A percentile compares a stretch with the other conserved stretches of the same genome.
These are phyloP conservation scores for Amphibalanus amphitrite DNA, from an alignment of 1,140 invertebrate species.

Conservation along the genomic window DNA sequence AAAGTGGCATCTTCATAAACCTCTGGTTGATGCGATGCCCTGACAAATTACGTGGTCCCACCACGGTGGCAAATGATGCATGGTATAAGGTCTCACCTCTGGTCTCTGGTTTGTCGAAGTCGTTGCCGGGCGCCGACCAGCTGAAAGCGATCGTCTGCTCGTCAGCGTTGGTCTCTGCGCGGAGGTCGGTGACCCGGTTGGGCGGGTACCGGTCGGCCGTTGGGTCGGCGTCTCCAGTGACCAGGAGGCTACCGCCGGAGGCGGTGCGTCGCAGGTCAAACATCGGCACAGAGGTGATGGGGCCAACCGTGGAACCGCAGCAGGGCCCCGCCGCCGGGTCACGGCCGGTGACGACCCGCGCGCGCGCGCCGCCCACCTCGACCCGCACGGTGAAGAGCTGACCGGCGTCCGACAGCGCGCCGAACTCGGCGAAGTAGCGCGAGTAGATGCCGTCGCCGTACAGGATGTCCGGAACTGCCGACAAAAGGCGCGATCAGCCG, in stretches of 20 bases:
- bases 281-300: background rate
- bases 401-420: background rate
- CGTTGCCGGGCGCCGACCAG: conserved; percentile 24
- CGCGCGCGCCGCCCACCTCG: background rate
- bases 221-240: conserved; percentile 13
- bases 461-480: conserved; percentile 46
- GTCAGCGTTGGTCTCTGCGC: conserved; percentile 17
- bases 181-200: conserved; percentile 23
- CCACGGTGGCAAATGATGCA: too few species aligned
- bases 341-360: too few species aligned
- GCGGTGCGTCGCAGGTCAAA: background rate
- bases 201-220: conserved; percentile 22
- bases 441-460: too few species aligned
- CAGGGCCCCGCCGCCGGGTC: background rate
- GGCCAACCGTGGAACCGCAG: background rate
- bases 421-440: too few species aligned
- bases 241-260: conserved; percentile 12
- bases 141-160: conserved; percentile 20
- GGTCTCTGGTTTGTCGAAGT: conserved; percentile 19
- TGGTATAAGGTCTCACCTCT: conserved; percentile 1
- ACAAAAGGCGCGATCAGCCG: too few species aligned
- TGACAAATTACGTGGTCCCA: too few species aligned
- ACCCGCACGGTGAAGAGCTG: background rate
- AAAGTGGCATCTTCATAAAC: too few species aligned
- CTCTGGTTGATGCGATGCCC: too few species aligned